Evolutionary conservation across 2,888 invertebrate species (phyloP).

Genomic region (Trimorus sp.): DNA sequence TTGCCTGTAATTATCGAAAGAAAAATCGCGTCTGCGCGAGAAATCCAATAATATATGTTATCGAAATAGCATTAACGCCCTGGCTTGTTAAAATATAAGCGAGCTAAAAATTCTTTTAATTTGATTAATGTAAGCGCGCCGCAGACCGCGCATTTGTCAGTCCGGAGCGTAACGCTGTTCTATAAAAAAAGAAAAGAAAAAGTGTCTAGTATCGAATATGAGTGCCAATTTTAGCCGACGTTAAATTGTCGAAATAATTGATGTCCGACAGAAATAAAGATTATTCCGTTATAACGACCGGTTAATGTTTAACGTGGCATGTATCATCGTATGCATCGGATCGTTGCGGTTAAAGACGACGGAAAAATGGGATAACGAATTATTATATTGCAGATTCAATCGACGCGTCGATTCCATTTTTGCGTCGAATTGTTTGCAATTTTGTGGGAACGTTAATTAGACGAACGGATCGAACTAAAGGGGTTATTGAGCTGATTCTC

Average conservation of each 20-base stretch:
- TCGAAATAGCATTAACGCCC: too few species aligned
- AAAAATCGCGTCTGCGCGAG: neutral
- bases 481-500: too few species aligned
- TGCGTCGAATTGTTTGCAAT: too few species aligned
- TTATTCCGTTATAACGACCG: slow-evolving; percentile 6
- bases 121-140: slow-evolving; percentile 38
- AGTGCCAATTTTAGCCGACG: slow-evolving; percentile 30
- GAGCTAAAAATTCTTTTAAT: slow-evolving; percentile 30
- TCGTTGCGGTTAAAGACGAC: too few species aligned
- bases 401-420: too few species aligned
- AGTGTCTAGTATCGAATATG: slow-evolving; percentile 24
- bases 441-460: too few species aligned
- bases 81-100: neutral
- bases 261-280: slow-evolving; percentile 16
- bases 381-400: too few species aligned
- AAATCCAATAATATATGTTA: too few species aligned
- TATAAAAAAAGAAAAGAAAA: slow-evolving; percentile 27
- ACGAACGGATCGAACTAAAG: too few species aligned
- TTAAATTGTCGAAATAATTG: slow-evolving; percentile 19
- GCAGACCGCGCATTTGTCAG: slow-evolving; percentile 15
- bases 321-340: neutral
- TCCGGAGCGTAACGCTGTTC: slow-evolving; percentile 20
- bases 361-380: too few species aligned
- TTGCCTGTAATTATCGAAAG: too few species aligned
- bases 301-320: neutral